Evolutionary conservation across 1,140 invertebrate genomes (phyloP).

Genomic region (Spodoptera litura): DNA sequence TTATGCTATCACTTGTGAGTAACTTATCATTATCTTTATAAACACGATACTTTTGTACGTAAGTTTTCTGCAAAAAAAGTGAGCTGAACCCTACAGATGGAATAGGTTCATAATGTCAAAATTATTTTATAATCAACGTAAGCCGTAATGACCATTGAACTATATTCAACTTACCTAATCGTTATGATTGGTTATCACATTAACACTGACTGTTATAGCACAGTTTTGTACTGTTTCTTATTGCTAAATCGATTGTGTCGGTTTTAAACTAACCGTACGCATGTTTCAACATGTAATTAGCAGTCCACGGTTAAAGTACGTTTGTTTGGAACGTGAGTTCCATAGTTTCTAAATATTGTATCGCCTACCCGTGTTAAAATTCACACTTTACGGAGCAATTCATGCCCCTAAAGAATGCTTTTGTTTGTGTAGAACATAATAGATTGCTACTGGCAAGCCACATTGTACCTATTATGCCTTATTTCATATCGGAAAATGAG

Average conservation of each 20-base stretch:
- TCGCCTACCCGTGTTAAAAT: conserved; percentile 15
- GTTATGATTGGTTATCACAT: background rate
- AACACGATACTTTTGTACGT: too few species aligned
- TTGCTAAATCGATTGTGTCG: conserved; percentile 3
- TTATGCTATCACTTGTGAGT: conserved; percentile 59
- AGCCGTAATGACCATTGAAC: background rate
- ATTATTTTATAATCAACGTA: background rate
- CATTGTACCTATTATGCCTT: background rate
- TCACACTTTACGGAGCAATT: conserved; percentile 13
- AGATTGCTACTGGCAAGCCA: background rate
- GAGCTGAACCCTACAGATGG: background rate
- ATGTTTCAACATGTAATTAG: conserved; percentile 25
- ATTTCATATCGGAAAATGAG: background rate
- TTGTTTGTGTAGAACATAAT: conserved; percentile 28
- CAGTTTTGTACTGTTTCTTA: background rate
- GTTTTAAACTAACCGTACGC: conserved; percentile 15
- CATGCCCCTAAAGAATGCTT: background rate
- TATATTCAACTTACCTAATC: background rate
- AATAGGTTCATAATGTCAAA: background rate
- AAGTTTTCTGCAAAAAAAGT: background rate
- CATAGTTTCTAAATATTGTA: conserved; percentile 29
- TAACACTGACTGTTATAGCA: background rate
- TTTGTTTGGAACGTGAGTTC: background rate
- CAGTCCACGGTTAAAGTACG: conserved; percentile 8
- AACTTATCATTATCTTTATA: background rate